Conservation (phyloP, 2,113 vertebrate genomes). For the Psittacus erithacus region DNA sequence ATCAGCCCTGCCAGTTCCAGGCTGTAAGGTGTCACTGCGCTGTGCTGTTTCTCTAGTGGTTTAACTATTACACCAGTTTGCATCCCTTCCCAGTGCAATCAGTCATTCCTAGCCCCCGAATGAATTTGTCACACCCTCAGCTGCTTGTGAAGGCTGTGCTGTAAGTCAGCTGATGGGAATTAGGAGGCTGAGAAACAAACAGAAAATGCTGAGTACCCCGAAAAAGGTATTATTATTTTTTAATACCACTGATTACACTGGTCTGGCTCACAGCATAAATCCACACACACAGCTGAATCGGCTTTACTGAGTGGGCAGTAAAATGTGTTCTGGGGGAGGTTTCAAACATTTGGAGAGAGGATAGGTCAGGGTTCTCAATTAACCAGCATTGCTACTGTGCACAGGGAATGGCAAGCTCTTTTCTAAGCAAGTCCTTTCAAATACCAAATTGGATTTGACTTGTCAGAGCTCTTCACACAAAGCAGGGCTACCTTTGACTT, state of each 20-base stretch:
- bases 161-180: neutral
- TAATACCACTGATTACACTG: neutral
- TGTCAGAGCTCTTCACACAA: neutral
- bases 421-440: neutral
- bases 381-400: neutral
- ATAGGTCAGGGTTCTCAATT: neutral
- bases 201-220: neutral
- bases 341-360: neutral
- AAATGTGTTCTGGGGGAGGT: neutral
- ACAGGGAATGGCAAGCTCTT: neutral
- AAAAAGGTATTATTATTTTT: neutral
- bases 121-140: neutral
- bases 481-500: neutral
- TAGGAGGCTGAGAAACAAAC: neutral
- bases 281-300: neutral
- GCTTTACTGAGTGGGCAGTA: neutral
- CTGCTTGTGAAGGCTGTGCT: neutral
- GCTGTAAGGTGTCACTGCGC: rapidly evolving
- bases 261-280: neutral
- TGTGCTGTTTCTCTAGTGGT: neutral
- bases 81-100: neutral
- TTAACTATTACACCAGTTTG: neutral
- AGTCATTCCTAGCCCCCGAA: rapidly evolving
- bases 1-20: neutral
- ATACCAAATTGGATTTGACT: neutral